Evolutionary conservation across 2,888 invertebrate genomes (phyloP), one percentile per base, ranked within the genome.

Genomic region (Anthophora plumipes): DNA sequence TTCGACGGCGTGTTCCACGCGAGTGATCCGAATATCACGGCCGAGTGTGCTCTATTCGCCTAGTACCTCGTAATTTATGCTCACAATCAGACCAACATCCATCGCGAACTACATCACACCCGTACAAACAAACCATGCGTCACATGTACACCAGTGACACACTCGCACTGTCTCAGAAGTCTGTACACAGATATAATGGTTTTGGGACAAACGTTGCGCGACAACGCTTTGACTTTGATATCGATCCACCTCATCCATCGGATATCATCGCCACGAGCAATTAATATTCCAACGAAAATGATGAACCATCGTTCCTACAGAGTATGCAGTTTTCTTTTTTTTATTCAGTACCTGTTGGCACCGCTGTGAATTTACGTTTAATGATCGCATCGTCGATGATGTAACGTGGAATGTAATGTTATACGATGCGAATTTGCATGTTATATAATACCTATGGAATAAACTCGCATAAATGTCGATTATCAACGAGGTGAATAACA

Each of bases 31-130:
- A 86, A 69, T 75, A 78, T 63, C 52, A 78, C 67, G 59, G 63
- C 64, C 73, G 77, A 55, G 64, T 60, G 64, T 69, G 79, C 72
- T 81, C 74, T 64, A 71, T 71, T 77, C 66, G 61, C 61, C 59
- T 50, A 52, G 78, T 83, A 66, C 55, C 68, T 57, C 66, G 61
- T 85, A 88, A 87, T 85, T 83, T 83, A 86, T 84, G 84, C 69
- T 75, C 69, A 68, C 73, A 77, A 69, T 60, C 78, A 46, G 76
- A 78, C 85, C 60, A 67, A 67, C 71, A 88, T 72, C 71, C 74
- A 76, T 72, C 69, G 71, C 64, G 43, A 54, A 64, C 59, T 60
- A 59, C 70, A 68, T 25, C 31, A 48, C 61, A n/a, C 50, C 6
- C 41, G 48, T 20, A 50, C 75, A 77, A 71, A 82, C 39, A 67